These are phyloP conservation scores for Globodera ellingtonae DNA, from an alignment of 1,140 invertebrate species.

Conservation along the genomic window DNA sequence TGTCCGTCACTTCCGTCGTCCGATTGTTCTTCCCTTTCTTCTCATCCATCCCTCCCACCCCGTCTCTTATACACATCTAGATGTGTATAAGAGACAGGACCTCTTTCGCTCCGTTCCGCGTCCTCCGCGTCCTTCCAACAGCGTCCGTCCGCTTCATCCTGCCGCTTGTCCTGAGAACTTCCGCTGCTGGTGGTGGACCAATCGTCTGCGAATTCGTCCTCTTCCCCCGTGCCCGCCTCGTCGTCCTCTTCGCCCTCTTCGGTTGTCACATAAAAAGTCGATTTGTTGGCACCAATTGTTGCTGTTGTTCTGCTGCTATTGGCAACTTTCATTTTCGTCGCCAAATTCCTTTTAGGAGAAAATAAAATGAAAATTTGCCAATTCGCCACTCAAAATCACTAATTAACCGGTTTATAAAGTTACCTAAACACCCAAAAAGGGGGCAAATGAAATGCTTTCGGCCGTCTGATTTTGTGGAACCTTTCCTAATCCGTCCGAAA, in stretches of 20 bases:
- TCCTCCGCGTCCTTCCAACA: background rate
- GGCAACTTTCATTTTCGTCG: background rate
- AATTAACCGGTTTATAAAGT: background rate
- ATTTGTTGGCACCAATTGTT: background rate
- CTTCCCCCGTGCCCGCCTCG: slow-evolving; percentile 3
- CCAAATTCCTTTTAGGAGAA: background rate
- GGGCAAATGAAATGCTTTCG: no score
- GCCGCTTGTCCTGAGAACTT: background rate
- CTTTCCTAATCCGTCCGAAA: no score
- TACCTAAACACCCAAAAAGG: background rate
- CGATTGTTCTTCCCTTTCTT: background rate
- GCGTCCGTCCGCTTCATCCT: background rate
- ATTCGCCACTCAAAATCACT: no score
- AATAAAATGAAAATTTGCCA: background rate
- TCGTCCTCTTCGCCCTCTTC: slow-evolving; percentile 18
- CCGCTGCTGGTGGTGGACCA: slow-evolving; percentile 24
- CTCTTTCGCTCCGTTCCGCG: background rate
- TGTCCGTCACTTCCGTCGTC: background rate
- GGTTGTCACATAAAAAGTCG: slow-evolving; percentile 19
- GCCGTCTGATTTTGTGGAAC: no score
- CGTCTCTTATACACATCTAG: no score
- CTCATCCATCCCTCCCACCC: background rate
- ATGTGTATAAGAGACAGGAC: no score
- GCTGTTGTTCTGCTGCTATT: background rate
- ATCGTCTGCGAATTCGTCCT: slow-evolving; percentile 17